Evolutionary conservation across 2,113 vertebrate genomes (phyloP).

Genomic region (Emydura subglobosa): DNA sequence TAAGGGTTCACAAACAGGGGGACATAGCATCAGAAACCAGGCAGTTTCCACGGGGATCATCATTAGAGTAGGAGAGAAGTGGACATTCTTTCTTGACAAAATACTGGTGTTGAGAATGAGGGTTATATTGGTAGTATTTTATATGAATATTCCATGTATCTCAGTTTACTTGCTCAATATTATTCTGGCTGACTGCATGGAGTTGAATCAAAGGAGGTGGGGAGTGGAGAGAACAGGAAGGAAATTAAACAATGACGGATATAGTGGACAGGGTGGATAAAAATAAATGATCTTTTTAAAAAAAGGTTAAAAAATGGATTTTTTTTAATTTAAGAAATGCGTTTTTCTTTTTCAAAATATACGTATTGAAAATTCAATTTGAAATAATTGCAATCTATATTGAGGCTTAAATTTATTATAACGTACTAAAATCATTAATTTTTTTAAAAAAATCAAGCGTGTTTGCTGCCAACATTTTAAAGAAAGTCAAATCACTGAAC

Average conservation of each 20-base stretch:
- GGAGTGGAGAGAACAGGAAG: not conserved
- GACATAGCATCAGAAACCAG: not conserved
- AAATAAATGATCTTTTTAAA: no score
- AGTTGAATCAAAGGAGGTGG: not conserved
- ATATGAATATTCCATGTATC: not conserved
- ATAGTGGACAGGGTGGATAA: no score
- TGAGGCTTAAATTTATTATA: no score
- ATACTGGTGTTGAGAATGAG: not conserved
- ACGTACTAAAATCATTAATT: no score
- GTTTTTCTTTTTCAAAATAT: no score
- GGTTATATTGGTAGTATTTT: not conserved
- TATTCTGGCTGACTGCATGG: not conserved
- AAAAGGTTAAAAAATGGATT: no score
- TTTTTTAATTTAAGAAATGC: no score
- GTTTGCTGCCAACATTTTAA: no score
- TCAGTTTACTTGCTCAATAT: not conserved
- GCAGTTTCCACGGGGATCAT: not conserved
- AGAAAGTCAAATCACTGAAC: no score
- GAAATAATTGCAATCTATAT: no score
- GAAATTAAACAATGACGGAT: not conserved
- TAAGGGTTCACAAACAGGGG: not conserved
- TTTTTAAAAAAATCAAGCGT: no score
- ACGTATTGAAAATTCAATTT: no score
- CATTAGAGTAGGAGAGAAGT: not conserved
- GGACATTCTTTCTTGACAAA: not conserved